Percentiles rank a stretch among this genome's conserved stretches.
Conservation (phyloP, 2,113 vertebrate genomes). For the Rhabdomys dilectus region DNA sequence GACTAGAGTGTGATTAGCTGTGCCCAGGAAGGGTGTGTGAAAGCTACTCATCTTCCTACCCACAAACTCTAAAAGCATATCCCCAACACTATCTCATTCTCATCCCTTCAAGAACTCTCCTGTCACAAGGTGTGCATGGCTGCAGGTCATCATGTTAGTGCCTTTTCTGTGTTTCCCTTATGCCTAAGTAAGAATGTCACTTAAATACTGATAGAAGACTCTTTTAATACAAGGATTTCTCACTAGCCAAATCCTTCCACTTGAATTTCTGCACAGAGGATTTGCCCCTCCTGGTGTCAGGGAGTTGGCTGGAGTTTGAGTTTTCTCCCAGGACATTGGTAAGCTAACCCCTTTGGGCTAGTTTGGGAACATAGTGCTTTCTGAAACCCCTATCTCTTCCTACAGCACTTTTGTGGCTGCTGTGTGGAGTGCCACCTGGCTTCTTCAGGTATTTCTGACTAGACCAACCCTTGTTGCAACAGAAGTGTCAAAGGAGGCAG, state of each 20-base stretch:
- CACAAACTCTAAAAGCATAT: not conserved
- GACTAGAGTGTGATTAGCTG: not conserved
- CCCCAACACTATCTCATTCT: not conserved
- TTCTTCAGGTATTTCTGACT: not conserved
- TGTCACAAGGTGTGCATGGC: not conserved
- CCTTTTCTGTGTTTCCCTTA: not conserved
- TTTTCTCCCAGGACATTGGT: not conserved
- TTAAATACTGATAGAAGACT: not conserved
- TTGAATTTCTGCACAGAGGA: not conserved
- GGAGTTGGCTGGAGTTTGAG: not conserved
- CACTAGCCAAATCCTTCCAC: not conserved
- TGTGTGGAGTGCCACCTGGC: accelerated
- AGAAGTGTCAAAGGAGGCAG: constrained; percentile 29
- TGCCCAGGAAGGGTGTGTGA: accelerated
- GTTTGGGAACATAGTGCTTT: not conserved
- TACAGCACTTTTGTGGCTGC: too few relatives aligned
- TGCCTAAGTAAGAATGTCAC: not conserved
- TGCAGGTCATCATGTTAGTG: not conserved
- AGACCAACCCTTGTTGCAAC: not conserved
- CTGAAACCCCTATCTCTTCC: constrained; percentile 10
- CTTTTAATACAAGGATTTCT: not conserved
- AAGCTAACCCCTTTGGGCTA: not conserved
- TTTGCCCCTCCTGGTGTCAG: not conserved
- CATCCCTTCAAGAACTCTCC: not conserved
- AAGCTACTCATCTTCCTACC: not conserved